Evolutionary conservation across 2,888 invertebrate species (phyloP), one percentile per base, ranked within the genome.

Genomic region (Hybos culiciformis): DNA sequence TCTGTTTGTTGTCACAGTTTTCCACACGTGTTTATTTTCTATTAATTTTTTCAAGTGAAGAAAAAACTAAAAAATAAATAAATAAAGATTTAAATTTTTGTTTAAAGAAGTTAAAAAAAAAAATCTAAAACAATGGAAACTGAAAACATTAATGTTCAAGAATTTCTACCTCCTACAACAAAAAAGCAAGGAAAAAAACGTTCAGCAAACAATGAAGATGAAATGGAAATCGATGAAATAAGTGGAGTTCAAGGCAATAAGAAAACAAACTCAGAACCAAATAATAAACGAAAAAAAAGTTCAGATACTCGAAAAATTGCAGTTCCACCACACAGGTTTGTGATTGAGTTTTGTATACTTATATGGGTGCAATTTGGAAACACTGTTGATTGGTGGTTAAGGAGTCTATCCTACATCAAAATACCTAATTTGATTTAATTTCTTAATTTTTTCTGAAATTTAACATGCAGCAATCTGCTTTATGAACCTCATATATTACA

Each of bases 321-420:
- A 7, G 91, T 98, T n/a, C 98, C 98, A 12, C 74, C 85, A 5
- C 88, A 98, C 62, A 80, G 74, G 75, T 74, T 63, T 53, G 54
- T 38, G 37, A 15, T 14, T 11, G n/a, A n/a, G n/a, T n/a, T n/a
- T n/a, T n/a, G n/a, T n/a, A n/a, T n/a, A n/a, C n/a, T n/a, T n/a
- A n/a, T n/a, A n/a, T n/a, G n/a, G n/a, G n/a, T n/a, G n/a, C n/a
- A n/a, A n/a, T n/a, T n/a, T n/a, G n/a, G n/a, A n/a, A n/a, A n/a
- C n/a, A n/a, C n/a, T n/a, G n/a, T n/a, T n/a, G n/a, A n/a, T n/a
- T n/a, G n/a, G n/a, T n/a, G n/a, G n/a, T n/a, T n/a, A n/a, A n/a
- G n/a, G n/a, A n/a, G n/a, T n/a, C n/a, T n/a, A n/a, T n/a, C n/a
- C n/a, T n/a, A n/a, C n/a, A n/a, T n/a, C n/a, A n/a, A n/a, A n/a